Evolutionary conservation across 2,113 vertebrate species (phyloP).

Genomic region (Patagioenas fasciata): DNA sequence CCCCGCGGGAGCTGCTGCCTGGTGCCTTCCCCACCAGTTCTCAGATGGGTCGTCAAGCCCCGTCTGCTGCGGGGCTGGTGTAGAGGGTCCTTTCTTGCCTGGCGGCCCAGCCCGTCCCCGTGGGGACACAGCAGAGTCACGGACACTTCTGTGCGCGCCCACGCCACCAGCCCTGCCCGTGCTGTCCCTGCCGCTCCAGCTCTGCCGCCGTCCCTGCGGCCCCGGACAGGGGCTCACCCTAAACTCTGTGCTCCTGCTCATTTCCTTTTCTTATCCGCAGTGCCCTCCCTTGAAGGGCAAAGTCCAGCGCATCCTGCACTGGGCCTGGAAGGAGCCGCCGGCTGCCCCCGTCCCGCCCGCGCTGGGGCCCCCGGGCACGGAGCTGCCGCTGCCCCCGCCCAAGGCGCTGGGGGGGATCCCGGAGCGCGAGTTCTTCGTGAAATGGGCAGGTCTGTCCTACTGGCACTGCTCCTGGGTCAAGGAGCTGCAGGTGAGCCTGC

Average conservation of each 20-base stretch:
- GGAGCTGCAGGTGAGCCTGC: conserved; percentile 89
- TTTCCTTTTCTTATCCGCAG: conserved; percentile 67
- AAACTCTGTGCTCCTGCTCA: not conserved
- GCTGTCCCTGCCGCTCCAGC: not conserved
- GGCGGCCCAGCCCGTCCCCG: rapidly evolving
- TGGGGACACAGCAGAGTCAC: not conserved
- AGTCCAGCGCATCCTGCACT: conserved; percentile 96
- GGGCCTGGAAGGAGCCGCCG: conserved; percentile 91
- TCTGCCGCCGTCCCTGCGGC: rapidly evolving
- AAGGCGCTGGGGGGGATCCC: conserved; percentile 89
- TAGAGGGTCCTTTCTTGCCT: not conserved
- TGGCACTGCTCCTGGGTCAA: conserved; percentile 99
- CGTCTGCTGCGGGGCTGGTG: not conserved
- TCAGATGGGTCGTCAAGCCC: not conserved
- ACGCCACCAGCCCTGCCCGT: too few species aligned
- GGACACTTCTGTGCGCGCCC: not conserved
- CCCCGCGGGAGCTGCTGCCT: not conserved
- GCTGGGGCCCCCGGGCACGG: conserved; percentile 55
- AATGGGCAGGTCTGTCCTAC: conserved; percentile 94
- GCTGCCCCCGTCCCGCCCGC: not conserved
- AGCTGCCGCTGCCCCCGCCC: conserved; percentile 66
- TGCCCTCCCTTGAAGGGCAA: conserved; percentile 98
- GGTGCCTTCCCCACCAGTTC: rapidly evolving
- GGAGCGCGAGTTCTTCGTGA: conserved; percentile 94
- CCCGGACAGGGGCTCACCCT: not conserved